A percentile compares a stretch with the other conserved stretches of the same genome.
Conservation (phyloP, 2,113 vertebrate species). For the Prochilodus magdalenae region DNA sequence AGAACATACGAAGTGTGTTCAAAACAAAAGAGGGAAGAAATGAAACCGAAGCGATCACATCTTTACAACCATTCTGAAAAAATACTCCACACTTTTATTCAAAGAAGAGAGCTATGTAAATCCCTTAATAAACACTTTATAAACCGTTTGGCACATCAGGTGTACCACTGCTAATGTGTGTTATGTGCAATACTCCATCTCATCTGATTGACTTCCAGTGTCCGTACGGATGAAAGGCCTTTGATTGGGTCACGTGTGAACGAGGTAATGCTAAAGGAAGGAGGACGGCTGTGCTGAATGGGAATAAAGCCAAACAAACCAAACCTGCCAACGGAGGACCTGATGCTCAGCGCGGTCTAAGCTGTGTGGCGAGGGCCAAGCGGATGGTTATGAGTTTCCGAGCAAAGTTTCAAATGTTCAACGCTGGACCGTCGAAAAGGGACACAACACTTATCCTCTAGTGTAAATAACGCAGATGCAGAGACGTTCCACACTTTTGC, state of each 20-base stretch:
- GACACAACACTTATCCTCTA: conserved; percentile 48
- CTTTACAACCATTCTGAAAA: conserved; percentile 64
- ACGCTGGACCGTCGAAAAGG: conserved; percentile 42
- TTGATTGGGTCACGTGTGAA: conserved; percentile 29
- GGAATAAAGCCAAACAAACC: no score
- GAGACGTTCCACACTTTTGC: conserved; percentile 39
- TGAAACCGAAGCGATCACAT: conserved; percentile 48
- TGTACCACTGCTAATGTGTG: conserved; percentile 52
- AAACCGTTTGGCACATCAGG: conserved; percentile 52
- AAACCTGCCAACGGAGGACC: neutral
- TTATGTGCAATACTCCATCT: conserved; percentile 52
- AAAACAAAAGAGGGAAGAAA: conserved; percentile 42
- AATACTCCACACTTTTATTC: conserved; percentile 57
- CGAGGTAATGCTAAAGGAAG: conserved; percentile 55
- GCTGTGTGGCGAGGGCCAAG: neutral
- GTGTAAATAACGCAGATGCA: conserved; percentile 41
- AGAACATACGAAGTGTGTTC: conserved; percentile 56
- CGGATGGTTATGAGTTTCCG: neutral
- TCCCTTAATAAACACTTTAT: conserved; percentile 59
- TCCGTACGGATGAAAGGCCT: conserved; percentile 32
- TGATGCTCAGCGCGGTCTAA: conserved; percentile 9
- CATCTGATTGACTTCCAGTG: conserved; percentile 43
- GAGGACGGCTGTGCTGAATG: conserved; percentile 20
- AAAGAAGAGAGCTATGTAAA: conserved; percentile 56
- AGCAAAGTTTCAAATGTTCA: neutral